Percentiles rank a stretch among this genome's conserved stretches.
Conservation (phyloP, 2,797 vertebrate genomes). For the Sciaenops ocellatus region DNA sequence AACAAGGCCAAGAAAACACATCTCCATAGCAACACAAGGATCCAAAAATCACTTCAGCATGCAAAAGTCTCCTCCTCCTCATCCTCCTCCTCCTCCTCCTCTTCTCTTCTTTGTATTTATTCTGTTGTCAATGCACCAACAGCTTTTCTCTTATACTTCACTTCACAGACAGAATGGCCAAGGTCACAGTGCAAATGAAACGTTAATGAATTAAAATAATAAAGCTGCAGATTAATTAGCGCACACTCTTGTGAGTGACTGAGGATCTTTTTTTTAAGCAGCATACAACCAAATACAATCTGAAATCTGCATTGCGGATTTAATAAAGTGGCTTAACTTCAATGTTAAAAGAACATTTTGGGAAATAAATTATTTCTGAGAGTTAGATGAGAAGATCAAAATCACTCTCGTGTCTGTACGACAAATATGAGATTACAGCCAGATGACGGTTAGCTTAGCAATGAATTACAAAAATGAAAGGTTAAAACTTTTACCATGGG, state of each 20-base stretch:
- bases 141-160: not conserved
- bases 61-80: slow-evolving; percentile 13
- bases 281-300: not conserved
- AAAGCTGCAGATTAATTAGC: not conserved
- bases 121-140: slow-evolving; percentile 28
- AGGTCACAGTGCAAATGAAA: not conserved
- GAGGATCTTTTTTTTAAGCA: no score
- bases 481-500: no score
- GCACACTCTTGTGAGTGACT: no score
- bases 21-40: slow-evolving; percentile 60
- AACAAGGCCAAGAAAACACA: slow-evolving; percentile 23
- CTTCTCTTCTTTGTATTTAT: slow-evolving; percentile 18
- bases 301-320: not conserved
- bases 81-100: slow-evolving; percentile 8
- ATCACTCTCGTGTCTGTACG: not conserved
- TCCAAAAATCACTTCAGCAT: slow-evolving; percentile 46
- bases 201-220: no score
- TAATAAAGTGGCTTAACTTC: not conserved
- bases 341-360: not conserved
- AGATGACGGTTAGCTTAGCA: not conserved
- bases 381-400: not conserved
- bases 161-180: not conserved
- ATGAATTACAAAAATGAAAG: not conserved
- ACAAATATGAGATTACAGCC: no score
- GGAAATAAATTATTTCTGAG: not conserved